Evolutionary conservation across 2,797 vertebrate genomes (phyloP), one percentile per base, ranked within the genome.

Genomic region (Alcedo atthis): DNA sequence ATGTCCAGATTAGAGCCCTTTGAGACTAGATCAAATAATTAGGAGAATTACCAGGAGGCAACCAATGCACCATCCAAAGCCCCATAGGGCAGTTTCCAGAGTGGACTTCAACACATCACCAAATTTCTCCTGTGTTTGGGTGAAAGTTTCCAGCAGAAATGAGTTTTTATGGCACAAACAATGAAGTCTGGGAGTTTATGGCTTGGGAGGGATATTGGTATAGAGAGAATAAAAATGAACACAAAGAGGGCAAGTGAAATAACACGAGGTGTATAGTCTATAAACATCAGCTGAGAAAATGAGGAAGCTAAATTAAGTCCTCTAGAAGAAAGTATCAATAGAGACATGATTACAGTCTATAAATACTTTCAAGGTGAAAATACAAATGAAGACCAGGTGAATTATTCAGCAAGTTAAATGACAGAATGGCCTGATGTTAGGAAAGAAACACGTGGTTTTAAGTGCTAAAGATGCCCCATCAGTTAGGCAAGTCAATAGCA

Each of bases 291-390:
- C 35, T 87, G 49, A 89, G 62, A 83, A 95, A 95, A 95, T 48
- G 58, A 92, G 59, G 40, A 67, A 80, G 62, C 35, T 94, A 84
- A 94, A 93, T 96, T 73, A 96, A 91, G 90, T 90, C 85, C 51
- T 79, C 43, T 73, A 67, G 57, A 69, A 83, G 40, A 86, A 92
- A 89, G 37, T 83, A 78, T 94, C 87, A 92, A 84, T 86, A 78
- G 68, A 78, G 81, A 70, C 42, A 62, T 76, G 84, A 94, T 92
- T 94, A 14, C 33, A 81, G 87, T 81, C 92, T 94, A 89, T 95
- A 94, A 96, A 94, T 93, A 85, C 57, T 68, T 95, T 92, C 94
- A 96, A 95, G 94, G 90, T 96, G 92, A 95, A 95, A 95, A 90
- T 73, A 87, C 57, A 93, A 79, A 85, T 93, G 92, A 92, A 86